These are phyloP conservation scores for Calephelis perditalis DNA, from an alignment of 2,888 invertebrate species.

Conservation along the genomic window DNA sequence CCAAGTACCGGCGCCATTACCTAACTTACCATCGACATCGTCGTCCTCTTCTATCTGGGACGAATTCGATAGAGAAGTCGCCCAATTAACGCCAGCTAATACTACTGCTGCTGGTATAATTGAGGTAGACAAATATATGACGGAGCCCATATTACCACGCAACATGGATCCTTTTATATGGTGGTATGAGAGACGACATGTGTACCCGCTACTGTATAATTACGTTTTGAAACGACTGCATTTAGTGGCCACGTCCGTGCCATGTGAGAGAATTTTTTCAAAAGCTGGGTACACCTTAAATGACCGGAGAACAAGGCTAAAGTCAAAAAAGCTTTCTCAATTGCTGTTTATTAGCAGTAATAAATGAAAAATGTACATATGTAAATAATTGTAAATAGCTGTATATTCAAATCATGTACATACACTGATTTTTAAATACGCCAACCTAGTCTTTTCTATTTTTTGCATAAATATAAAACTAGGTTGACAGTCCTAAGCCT, in stretches of 20 bases:
- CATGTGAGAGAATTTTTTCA: constrained; percentile 26
- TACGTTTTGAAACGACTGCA: no score
- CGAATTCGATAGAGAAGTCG: constrained; percentile 26
- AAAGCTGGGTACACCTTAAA: constrained; percentile 22
- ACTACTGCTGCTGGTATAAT: constrained; percentile 29
- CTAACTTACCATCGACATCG: background rate
- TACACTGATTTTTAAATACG: constrained; percentile 1
- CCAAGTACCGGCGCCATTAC: no score
- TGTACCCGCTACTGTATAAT: no score
- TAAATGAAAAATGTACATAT: background rate
- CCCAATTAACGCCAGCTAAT: constrained; percentile 22
- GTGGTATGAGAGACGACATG: no score
- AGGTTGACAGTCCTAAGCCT: background rate
- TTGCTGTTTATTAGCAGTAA: constrained; percentile 21
- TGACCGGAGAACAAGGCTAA: constrained; percentile 21
- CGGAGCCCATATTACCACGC: no score
- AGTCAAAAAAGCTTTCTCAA: constrained; percentile 22
- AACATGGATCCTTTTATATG: no score
- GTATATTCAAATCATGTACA: constrained; percentile 1
- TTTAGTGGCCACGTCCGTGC: constrained; percentile 25
- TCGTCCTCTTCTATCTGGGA: constrained; percentile 23
- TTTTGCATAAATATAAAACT: background rate
- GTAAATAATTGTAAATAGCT: background rate
- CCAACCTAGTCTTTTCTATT: background rate
- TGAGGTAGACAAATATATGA: constrained; percentile 28